Conservation (phyloP, 1,140 invertebrate genomes). For the Trinorchestia longiramus region DNA sequence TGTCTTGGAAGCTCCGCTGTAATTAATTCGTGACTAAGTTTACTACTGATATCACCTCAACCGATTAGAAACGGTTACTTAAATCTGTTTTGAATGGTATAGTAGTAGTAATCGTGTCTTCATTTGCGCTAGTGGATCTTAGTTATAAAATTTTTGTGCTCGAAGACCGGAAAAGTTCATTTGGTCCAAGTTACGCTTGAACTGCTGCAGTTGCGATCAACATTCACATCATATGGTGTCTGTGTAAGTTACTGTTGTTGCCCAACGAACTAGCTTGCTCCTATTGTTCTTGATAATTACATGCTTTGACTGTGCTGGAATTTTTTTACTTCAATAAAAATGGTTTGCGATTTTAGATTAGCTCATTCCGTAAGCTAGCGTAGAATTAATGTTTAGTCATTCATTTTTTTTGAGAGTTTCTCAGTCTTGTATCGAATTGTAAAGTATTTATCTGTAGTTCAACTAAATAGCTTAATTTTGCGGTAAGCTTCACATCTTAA, state of each 20-base stretch:
- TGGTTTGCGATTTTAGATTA: neutral
- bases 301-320: neutral
- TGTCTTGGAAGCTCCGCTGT: too few relatives aligned
- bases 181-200: neutral
- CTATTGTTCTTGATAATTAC: neutral
- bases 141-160: too few relatives aligned
- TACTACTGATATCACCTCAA: too few relatives aligned
- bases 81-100: too few relatives aligned
- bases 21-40: too few relatives aligned
- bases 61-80: too few relatives aligned
- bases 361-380: neutral
- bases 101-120: too few relatives aligned
- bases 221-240: neutral
- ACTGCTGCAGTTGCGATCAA: neutral
- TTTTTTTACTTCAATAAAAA: neutral
- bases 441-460: neutral
- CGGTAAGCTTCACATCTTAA: neutral
- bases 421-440: neutral
- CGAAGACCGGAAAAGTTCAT: neutral
- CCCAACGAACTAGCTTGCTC: neutral
- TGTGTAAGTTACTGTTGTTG: neutral
- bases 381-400: neutral
- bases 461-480: neutral
- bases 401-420: neutral
- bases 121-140: too few relatives aligned